Evolutionary conservation across 2,888 invertebrate genomes (phyloP).

Genomic region (Perizoma affinitatum): DNA sequence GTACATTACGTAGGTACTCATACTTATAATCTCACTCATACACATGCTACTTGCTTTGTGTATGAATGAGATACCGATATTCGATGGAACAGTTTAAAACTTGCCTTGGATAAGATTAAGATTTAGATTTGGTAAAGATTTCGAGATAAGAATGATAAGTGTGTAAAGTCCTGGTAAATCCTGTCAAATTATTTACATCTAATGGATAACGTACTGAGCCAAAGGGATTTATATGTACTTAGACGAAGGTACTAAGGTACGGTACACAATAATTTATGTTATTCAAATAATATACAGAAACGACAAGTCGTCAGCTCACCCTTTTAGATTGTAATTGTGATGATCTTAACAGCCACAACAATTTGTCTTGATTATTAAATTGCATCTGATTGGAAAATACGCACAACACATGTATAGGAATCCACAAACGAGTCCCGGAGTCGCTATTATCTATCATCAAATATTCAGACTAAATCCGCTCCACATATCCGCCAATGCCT

Average conservation of each 20-base stretch:
- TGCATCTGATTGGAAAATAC: constrained; percentile 3
- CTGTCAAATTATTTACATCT: too few relatives aligned
- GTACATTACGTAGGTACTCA: background rate
- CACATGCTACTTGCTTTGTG: constrained; percentile 1
- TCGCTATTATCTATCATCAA: constrained; percentile 70
- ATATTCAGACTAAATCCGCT: constrained; percentile 72
- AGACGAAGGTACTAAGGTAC: too few relatives aligned
- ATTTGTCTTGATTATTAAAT: constrained; percentile 20
- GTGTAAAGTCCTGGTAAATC: too few relatives aligned
- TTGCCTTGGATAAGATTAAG: too few relatives aligned
- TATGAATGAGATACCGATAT: too few relatives aligned
- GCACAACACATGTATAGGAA: constrained; percentile 17
- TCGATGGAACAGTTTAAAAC: too few relatives aligned
- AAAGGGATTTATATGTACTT: too few relatives aligned
- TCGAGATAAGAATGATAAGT: too few relatives aligned
- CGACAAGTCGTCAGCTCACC: background rate
- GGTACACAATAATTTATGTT: too few relatives aligned
- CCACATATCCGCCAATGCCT: constrained; percentile 76
- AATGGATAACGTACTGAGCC: too few relatives aligned
- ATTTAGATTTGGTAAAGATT: too few relatives aligned
- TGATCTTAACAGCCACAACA: constrained; percentile 4
- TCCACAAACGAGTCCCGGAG: constrained; percentile 27
- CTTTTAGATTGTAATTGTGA: constrained; percentile 1
- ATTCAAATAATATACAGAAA: too few relatives aligned
- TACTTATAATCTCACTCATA: constrained; percentile 17